Evolutionary conservation across 2,888 invertebrate genomes (phyloP), one percentile per base, ranked within the genome.

Genomic region (Nipponacmea schrenckii): DNA sequence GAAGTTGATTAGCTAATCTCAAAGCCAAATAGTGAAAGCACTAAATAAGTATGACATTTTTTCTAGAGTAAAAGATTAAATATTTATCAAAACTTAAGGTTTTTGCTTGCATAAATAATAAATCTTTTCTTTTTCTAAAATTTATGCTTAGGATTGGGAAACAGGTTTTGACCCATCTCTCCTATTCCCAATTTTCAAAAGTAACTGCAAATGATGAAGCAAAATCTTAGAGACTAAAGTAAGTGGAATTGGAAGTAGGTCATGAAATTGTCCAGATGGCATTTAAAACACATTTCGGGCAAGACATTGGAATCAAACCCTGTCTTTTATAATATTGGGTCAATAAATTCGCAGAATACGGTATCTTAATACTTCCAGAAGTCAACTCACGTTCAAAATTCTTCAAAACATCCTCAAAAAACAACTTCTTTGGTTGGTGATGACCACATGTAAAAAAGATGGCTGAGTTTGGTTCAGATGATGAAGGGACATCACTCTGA

Each of bases 371-470:
- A 26, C 74, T 56, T 14, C 80, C 77, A 12, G 73, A 63, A 8
- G 76, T 78, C n/a, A 82, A 69, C 44, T 83, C 80, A 56, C 68
- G 64, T 26, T 76, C 75, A 50, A 84, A 75, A 62, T 75, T 75
- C 1, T 77, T 75, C 27, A 84, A 48, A 17, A 79, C 70, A 50
- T 83, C 83, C 24, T 79, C 75, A 26, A 67, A 68, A 69, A 86
- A 84, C 5, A 75, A 64, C 39, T 73, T 46, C 65, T 79, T 74
- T 7, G 83, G 79, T 69, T 80, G 84, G 72, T 84, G 80, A 77
- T 86, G 86, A 4, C 86, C 85, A 78, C 86, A 86, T 10, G 85
- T 84, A 71, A 86, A 86, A 48, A 85, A 72, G 7, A 83, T 80
- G 46, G 83, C 80, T 12, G 78, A 74, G 15, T 74, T 67, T 14